phyloP scores from a whole-genome alignment of 2,113 vertebrate genomes.

The Psephotus haematonotus region DNA sequence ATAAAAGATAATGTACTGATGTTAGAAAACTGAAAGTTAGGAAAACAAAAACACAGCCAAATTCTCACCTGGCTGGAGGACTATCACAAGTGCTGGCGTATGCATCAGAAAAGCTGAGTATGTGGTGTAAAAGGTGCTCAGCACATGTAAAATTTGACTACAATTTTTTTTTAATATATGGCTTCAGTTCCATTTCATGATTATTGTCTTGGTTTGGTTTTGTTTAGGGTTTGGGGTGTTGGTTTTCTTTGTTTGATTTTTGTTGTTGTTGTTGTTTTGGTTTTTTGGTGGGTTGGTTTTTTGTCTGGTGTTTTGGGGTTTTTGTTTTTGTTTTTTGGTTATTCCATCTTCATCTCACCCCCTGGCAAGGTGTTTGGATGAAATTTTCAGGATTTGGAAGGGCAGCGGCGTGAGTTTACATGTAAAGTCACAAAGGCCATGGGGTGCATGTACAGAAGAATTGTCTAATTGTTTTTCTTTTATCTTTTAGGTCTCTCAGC shows the following conservation, averaged over 20 bases:
- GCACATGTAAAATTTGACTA: neutral
- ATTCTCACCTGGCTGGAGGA: neutral
- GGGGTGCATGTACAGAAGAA: neutral
- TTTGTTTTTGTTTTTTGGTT: neutral
- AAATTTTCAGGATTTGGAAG: neutral
- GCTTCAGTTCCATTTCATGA: neutral
- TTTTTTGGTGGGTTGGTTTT: neutral
- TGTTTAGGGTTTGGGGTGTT: neutral
- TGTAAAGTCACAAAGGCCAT: neutral
- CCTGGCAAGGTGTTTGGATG: neutral
- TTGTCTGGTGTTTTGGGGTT: neutral
- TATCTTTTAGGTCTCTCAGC: conserved; percentile 87
- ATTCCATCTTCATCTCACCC: neutral
- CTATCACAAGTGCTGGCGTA: neutral
- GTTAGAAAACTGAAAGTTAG: neutral
- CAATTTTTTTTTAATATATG: neutral
- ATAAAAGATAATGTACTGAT: neutral
- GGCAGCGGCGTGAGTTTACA: neutral
- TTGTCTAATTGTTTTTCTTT: neutral
- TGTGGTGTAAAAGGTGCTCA: neutral
- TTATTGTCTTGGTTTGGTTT: neutral
- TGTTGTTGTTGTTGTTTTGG: neutral
- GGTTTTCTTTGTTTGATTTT: neutral
- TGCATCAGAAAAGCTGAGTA: neutral
- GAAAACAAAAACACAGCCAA: neutral